Evolutionary conservation across 2,797 vertebrate species (phyloP).

Genomic region (Platalea minor): DNA sequence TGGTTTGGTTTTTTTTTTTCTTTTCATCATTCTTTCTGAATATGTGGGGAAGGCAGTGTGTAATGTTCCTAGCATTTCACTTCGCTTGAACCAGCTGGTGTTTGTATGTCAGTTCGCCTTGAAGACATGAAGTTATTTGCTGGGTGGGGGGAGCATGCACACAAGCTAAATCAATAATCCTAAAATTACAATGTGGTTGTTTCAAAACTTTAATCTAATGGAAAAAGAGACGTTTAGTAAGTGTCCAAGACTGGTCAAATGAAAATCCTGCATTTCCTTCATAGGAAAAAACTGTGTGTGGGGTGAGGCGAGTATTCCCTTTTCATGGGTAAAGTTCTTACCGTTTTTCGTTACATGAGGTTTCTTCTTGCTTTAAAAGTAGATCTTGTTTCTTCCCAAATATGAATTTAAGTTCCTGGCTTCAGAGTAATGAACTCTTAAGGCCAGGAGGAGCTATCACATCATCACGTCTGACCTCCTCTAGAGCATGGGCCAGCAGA

Average conservation of each 20-base stretch:
- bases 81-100: neutral
- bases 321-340: neutral
- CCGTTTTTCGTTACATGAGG: neutral
- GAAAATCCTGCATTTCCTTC: neutral
- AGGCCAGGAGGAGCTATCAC: neutral
- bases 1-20: neutral
- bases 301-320: neutral
- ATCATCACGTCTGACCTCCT: neutral
- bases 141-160: neutral
- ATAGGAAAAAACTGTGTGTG: neutral
- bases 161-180: neutral
- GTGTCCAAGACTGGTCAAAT: neutral
- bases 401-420: neutral
- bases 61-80: neutral
- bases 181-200: neutral
- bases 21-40: neutral
- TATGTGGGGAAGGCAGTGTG: neutral
- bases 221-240: neutral
- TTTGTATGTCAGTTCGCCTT: neutral
- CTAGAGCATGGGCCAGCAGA: neutral
- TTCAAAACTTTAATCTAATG: neutral
- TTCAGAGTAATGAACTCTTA: neutral
- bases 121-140: neutral
- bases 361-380: neutral
- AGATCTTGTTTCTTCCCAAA: neutral